A percentile compares a stretch with the other conserved stretches of the same genome.
Evolutionary conservation across 1,140 invertebrate genomes (phyloP).

Genomic region (Drosophila arizonae): DNA sequence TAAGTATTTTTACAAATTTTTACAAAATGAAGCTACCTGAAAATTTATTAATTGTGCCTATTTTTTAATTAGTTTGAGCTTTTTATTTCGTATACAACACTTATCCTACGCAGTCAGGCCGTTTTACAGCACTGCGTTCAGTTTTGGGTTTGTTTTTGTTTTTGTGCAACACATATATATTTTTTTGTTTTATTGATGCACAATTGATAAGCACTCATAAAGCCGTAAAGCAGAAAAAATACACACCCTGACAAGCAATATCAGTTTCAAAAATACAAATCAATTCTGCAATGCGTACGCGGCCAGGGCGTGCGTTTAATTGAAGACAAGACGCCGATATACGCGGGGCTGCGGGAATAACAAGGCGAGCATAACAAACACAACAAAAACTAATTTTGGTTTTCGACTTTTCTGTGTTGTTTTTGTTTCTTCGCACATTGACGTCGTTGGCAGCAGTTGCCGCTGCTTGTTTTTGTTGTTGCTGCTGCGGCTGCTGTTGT

Average conservation of each 20-base stretch:
- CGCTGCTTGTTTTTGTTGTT: slow-evolving; percentile 18
- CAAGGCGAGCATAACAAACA: slow-evolving; percentile 30
- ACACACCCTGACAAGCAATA: slow-evolving; percentile 21
- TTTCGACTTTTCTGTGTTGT: slow-evolving; percentile 7
- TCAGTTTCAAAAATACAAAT: slow-evolving; percentile 21
- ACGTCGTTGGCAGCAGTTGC: slow-evolving; percentile 46
- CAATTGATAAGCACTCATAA: slow-evolving; percentile 44
- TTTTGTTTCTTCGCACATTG: slow-evolving; percentile 20
- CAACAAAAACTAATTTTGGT: slow-evolving; percentile 37
- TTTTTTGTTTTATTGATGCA: slow-evolving; percentile 49
- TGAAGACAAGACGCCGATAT: slow-evolving; percentile 33
- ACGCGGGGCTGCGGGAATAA: slow-evolving; percentile 24
- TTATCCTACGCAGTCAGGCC: not conserved
- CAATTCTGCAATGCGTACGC: slow-evolving; percentile 35
- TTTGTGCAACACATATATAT: slow-evolving; percentile 24
- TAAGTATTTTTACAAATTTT: too few species aligned
- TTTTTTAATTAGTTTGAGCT: not conserved
- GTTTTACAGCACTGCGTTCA: not conserved
- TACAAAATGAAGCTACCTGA: too few species aligned
- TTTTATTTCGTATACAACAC: not conserved
- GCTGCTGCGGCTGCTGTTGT: slow-evolving; percentile 5
- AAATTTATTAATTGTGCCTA: too few species aligned
- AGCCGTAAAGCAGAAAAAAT: not conserved
- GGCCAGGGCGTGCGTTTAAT: slow-evolving; percentile 23
- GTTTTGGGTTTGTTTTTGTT: slow-evolving; percentile 1